Base-by-base conservation (phyloP, 1,140 invertebrate species). In the Panulirus ornatus region DNA sequence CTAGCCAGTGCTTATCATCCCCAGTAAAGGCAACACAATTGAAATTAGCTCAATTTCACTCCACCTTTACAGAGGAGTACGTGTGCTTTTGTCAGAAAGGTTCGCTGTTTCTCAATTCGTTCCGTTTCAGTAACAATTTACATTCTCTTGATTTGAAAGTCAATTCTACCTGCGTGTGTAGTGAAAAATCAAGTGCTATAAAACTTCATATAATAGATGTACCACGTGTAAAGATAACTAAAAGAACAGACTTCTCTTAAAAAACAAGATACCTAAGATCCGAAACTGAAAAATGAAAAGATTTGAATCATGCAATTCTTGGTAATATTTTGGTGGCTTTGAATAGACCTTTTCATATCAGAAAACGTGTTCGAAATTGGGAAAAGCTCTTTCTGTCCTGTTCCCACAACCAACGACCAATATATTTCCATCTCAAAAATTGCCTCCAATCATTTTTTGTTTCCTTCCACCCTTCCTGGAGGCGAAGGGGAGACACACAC, bases 21-120 rank as follows among this genome's bases (percentile, higher is more conserved):
- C 87, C 87, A 76, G 79, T 83, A 89, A 89, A 89, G 81, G 66
- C 87, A 89, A 89, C 87, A 89, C 87, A 89, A 89, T 89, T 89
- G 87, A 89, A 89, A 89, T 89, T 89, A 89, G 87, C 87, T 89
- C 87, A 89, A 89, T 89, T 89, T 89, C 87, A 89, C 79, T 84
- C 87, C 87, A 89, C 79, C 87, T 89, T 83, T 58, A 83, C 87
- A 73, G 51, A 38, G 78, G 47, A 79, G 87, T 84, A 83, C 87
- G 87, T 89, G 87, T 30, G 79, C 66, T 83, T 38, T 6, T 38
- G 27, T 63, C 87, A 40, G 44, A 84, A 83, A 27, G 34, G 2
- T 84, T 84, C 70, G 47, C 51, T 51, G 27, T 38, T 22, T 89
- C 16, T 63, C 87, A 58, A 44, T 34, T 71, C 84, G 63, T 89